Conservation (phyloP, 1,140 invertebrate genomes). For the Aphelinus atriplicis region DNA sequence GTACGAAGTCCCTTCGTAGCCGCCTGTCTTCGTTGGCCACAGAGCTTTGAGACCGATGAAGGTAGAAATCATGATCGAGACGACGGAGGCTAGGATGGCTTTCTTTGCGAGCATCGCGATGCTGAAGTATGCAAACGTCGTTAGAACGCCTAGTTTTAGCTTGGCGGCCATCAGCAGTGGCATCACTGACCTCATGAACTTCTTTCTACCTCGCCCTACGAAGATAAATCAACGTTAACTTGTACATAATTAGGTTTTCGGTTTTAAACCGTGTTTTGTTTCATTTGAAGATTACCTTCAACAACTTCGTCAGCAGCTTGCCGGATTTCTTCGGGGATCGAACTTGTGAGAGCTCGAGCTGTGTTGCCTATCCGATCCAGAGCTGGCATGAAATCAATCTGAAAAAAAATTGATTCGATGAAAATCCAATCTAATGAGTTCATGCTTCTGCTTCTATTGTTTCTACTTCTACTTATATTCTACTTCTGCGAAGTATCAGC, state of each 20-base stretch:
- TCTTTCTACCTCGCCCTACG: slow-evolving; percentile 70
- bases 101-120: slow-evolving; percentile 74
- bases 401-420: not conserved
- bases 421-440: too few relatives aligned
- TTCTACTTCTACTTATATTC: too few relatives aligned
- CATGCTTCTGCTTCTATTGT: too few relatives aligned
- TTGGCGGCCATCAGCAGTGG: slow-evolving; percentile 71
- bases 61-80: slow-evolving; percentile 72
- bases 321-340: slow-evolving; percentile 64
- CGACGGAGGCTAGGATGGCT: slow-evolving; percentile 70
- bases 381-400: slow-evolving; percentile 66
- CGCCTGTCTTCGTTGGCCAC: not conserved
- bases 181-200: slow-evolving; percentile 65
- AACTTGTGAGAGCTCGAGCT: slow-evolving; percentile 66
- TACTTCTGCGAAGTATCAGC: too few relatives aligned
- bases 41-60: slow-evolving; percentile 63
- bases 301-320: slow-evolving; percentile 68
- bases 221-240: slow-evolving; percentile 8
- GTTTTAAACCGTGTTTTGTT: not conserved
- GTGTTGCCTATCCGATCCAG: slow-evolving; percentile 64
- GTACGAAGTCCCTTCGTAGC: not conserved
- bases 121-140: slow-evolving; percentile 69
- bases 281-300: slow-evolving; percentile 63
- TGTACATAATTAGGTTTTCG: not conserved
- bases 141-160: slow-evolving; percentile 70